These are phyloP conservation scores for Neodiprion lecontei DNA, from an alignment of 1,140 invertebrate species.

Conservation along the genomic window DNA sequence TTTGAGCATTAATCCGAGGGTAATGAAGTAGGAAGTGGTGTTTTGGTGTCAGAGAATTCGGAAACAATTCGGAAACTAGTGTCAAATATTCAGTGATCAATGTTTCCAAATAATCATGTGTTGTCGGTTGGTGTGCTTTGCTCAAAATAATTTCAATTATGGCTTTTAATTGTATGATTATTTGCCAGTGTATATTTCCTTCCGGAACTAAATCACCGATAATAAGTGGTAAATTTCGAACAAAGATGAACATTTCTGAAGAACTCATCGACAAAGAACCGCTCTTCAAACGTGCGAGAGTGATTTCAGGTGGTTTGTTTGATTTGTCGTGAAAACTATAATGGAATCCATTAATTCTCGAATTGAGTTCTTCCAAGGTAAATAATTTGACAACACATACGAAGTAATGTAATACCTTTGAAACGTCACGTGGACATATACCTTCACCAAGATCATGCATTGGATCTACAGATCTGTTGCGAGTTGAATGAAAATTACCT, in stretches of 20 bases:
- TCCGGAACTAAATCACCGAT: constrained; percentile 35
- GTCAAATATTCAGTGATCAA: constrained; percentile 25
- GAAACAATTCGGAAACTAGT: constrained; percentile 28
- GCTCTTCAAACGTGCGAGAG: constrained; percentile 28
- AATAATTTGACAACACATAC: constrained; percentile 35
- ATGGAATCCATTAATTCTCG: constrained; percentile 29
- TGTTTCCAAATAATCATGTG: background rate
- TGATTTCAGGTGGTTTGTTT: constrained; percentile 33
- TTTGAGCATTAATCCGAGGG: background rate
- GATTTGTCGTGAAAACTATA: constrained; percentile 24
- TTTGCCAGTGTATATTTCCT: constrained; percentile 30
- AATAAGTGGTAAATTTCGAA: constrained; percentile 36
- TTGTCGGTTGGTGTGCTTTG: constrained; percentile 9
- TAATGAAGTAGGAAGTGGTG: constrained; percentile 41
- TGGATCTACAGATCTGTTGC: constrained; percentile 37
- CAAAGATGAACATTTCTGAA: constrained; percentile 37
- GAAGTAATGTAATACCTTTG: constrained; percentile 31
- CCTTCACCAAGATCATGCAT: constrained; percentile 47
- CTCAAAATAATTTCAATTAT: constrained; percentile 26
- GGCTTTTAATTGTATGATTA: constrained; percentile 30
- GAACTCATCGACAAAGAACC: constrained; percentile 30
- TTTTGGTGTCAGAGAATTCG: constrained; percentile 35
- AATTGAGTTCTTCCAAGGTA: constrained; percentile 36
- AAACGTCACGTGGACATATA: constrained; percentile 38
- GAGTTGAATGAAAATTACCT: constrained; percentile 37